phyloP scores from a whole-genome alignment of 2,113 vertebrate species.

The Nothoprocta pentlandii region DNA sequence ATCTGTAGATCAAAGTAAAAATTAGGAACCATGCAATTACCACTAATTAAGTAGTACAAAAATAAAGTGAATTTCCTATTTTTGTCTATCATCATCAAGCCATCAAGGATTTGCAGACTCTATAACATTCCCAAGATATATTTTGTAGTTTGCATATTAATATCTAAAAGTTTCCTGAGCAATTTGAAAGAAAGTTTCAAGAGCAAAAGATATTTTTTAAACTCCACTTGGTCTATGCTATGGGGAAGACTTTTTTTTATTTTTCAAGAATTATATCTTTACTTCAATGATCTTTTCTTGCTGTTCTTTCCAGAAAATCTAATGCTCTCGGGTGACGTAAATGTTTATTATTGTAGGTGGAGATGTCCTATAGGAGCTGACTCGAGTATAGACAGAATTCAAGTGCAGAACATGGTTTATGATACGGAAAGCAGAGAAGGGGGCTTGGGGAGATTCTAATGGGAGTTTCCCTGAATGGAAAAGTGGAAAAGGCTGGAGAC shows the following conservation, averaged over 20 bases:
- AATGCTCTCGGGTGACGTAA: not conserved
- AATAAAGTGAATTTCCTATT: not conserved
- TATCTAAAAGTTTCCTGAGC: conserved; percentile 1
- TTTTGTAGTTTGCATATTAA: not conserved
- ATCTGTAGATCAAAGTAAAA: conserved; percentile 21
- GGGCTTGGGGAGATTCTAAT: not conserved
- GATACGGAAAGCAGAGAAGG: not conserved
- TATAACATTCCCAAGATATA: not conserved
- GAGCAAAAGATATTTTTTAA: not conserved
- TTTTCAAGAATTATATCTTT: not conserved
- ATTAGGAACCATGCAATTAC: conserved; percentile 1
- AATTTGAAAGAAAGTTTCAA: not conserved
- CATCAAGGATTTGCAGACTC: not conserved
- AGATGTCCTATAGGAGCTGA: not conserved
- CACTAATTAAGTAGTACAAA: not conserved
- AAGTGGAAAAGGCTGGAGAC: not conserved
- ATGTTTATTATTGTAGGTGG: not conserved
- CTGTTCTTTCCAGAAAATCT: not conserved
- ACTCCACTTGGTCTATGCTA: not conserved
- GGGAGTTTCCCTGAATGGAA: not conserved
- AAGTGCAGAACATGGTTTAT: not conserved
- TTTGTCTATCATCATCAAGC: not conserved
- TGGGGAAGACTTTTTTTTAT: not conserved
- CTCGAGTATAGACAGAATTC: not conserved
- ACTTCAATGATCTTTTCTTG: not conserved